Base-by-base conservation (phyloP, 2,113 vertebrate species). In the Odocoileus hemionus region DNA sequence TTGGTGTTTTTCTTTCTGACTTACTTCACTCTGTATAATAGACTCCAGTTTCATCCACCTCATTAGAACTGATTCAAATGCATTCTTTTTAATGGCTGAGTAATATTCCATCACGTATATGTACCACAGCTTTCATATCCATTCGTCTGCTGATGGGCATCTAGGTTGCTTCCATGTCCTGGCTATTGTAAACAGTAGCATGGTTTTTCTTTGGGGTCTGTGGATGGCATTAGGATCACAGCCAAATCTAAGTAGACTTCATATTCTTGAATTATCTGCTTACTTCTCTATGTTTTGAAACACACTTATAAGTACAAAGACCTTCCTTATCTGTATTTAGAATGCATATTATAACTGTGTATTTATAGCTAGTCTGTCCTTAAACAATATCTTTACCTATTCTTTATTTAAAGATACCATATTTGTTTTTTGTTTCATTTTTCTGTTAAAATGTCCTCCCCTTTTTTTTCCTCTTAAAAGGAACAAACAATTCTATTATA, bases 361-460 rank as follows among this genome's bases (percentile, higher is more conserved):
- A 19, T 60, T 21, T 39, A 5, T 79, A 89, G 39, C 47, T 88
- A 70, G 26, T 80, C 60, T 70, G 19, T 76, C 12, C 93, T 89
- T 88, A 83, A 21, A 23, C 15, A 45, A 55, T 89, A 60, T 54
- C 36, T 94, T 83, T 90, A 36, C 60, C 45, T 58, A 87, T 91
- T 83, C 14, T 54, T 95, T 91, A 89, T 45, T 83, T 92, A 94
- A 47, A 94, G 74, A 78, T 43, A 78, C 30, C 26, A 58, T 88
- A 25, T 84, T 92, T 96, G 30, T 94, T 95, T 89, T 91, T 47
- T 86, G 76, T 94, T 96, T 96, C 58, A 16, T 16, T 86, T 96
- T 95, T 92, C 33, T 96, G 54, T 89, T 96, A 91, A 93, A 89
- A 89, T 91, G 30, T 26, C 39, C 74, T 10, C 50, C n/a, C 1